Evolutionary conservation across 2,888 invertebrate species (phyloP).

Genomic region (Fragum whitleyi): DNA sequence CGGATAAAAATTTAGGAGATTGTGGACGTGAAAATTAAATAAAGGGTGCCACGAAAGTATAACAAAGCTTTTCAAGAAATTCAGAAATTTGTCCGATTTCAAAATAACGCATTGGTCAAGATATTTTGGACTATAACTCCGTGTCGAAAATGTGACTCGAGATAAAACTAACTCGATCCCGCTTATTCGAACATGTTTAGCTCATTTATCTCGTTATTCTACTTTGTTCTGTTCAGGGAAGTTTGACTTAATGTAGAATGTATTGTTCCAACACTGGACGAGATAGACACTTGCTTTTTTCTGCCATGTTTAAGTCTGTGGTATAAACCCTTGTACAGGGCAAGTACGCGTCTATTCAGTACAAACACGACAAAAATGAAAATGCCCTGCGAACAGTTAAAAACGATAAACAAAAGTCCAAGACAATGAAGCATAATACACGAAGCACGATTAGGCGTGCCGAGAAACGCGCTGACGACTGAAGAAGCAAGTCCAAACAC

Average conservation of each 20-base stretch:
- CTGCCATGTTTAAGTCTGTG: slow-evolving; percentile 29
- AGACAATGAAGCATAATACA: slow-evolving; percentile 75
- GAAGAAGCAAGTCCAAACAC: slow-evolving; percentile 79
- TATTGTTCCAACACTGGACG: slow-evolving; percentile 49
- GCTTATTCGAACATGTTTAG: no score
- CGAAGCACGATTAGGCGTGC: slow-evolving; percentile 56
- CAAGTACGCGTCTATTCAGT: slow-evolving; percentile 74
- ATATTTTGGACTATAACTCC: no score
- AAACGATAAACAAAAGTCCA: slow-evolving; percentile 76
- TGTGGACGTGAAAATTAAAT: no score
- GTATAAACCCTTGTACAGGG: slow-evolving; percentile 67
- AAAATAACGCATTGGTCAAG: no score
- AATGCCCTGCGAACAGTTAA: slow-evolving; percentile 80
- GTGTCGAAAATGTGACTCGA: no score
- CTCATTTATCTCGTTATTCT: no score
- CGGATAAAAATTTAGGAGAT: no score
- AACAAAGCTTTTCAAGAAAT: no score
- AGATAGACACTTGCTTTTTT: slow-evolving; percentile 36
- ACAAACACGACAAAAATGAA: slow-evolving; percentile 81
- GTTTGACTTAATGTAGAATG: slow-evolving; percentile 38
- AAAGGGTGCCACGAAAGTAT: no score
- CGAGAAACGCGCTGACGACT: slow-evolving; percentile 74
- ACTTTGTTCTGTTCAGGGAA: slow-evolving; percentile 7
- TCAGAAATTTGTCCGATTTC: no score
- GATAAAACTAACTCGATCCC: no score